Percentiles rank a stretch among this genome's conserved stretches.
Conservation (phyloP, 2,888 invertebrate genomes). For the Hanleya hanleyi region DNA sequence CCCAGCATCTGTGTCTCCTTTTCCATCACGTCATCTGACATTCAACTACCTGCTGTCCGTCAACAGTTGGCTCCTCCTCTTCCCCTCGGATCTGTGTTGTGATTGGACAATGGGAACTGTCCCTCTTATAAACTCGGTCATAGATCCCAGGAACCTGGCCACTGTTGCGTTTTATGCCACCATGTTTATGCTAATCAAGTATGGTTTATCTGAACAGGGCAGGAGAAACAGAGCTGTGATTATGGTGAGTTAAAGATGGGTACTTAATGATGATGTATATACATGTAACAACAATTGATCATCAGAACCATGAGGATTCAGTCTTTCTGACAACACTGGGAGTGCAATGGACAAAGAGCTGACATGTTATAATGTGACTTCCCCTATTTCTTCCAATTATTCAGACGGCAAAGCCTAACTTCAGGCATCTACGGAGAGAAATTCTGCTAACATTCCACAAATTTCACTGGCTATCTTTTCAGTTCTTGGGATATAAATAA, state of each 20-base stretch:
- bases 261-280: no score
- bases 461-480: no score
- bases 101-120: slow-evolving; percentile 99
- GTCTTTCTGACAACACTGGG: no score
- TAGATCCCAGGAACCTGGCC: slow-evolving; percentile 87
- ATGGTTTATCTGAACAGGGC: slow-evolving; percentile 50
- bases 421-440: no score
- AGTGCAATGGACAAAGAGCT: no score
- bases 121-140: slow-evolving; percentile 85
- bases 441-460: no score
- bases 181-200: slow-evolving; percentile 59
- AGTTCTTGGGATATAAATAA: no score
- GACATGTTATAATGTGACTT: no score
- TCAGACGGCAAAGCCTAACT: no score
- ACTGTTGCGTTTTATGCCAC: slow-evolving; percentile 82
- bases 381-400: no score
- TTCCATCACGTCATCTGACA: slow-evolving; percentile 90
- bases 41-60: slow-evolving; percentile 93
- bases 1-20: slow-evolving; percentile 91
- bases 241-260: slow-evolving; percentile 77
- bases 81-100: slow-evolving; percentile 93
- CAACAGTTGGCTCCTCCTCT: slow-evolving; percentile 91
- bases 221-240: slow-evolving; percentile 78
- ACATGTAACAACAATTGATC: no score
- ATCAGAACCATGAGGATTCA: no score